phyloP scores from a whole-genome alignment of 2,113 vertebrate species.

The Picathartes gymnocephalus region DNA sequence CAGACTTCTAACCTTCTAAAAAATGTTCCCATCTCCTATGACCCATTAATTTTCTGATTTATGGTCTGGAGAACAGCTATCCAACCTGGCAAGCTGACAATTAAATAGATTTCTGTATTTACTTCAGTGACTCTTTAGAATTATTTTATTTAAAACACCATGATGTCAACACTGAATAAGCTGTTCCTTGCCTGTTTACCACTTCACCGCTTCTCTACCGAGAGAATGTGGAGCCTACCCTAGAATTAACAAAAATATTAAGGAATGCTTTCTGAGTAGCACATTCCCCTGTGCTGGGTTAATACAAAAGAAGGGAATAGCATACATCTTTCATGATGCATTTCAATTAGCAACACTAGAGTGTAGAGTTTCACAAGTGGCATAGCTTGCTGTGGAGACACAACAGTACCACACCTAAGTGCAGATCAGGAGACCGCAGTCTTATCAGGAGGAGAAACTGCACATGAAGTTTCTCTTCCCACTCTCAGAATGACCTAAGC shows the following conservation, averaged over 20 bases:
- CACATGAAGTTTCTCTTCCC: slow-evolving; percentile 20
- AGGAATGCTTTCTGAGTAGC: neutral
- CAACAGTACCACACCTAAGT: slow-evolving; percentile 22
- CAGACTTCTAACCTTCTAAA: neutral
- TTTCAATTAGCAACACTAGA: slow-evolving; percentile 14
- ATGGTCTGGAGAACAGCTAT: neutral
- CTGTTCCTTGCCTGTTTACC: neutral
- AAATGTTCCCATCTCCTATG: neutral
- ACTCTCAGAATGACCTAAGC: slow-evolving; percentile 35
- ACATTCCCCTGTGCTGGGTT: neutral
- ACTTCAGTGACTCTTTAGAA: neutral
- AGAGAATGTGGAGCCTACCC: neutral
- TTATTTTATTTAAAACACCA: neutral
- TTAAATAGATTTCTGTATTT: neutral
- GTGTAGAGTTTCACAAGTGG: slow-evolving; percentile 22
- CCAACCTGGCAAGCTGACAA: neutral
- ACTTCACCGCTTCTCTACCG: neutral
- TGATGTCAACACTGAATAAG: neutral
- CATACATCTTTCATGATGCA: slow-evolving; percentile 59
- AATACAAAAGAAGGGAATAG: neutral
- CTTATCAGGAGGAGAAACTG: slow-evolving; percentile 43
- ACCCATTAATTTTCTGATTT: neutral
- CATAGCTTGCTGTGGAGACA: neutral
- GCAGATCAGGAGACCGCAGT: neutral
- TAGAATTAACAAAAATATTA: neutral